phyloP scores from a whole-genome alignment of 2,797 vertebrate genomes.

The Peromyscus attwateri region DNA sequence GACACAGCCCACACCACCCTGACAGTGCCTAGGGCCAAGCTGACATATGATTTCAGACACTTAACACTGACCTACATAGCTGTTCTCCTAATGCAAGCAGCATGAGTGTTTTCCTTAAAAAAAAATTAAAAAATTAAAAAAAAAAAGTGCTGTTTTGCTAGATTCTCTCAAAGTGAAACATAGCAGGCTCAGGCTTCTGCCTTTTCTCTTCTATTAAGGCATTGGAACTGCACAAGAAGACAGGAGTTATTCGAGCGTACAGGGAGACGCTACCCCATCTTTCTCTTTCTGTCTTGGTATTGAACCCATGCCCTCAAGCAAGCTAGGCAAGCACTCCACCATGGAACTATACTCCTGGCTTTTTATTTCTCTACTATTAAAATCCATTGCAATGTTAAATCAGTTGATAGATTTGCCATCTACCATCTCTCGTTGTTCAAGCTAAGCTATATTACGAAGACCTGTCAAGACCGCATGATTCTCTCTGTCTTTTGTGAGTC shows the following conservation, averaged over 20 bases:
- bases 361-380: constrained; percentile 49
- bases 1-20: not conserved
- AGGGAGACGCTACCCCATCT: not conserved
- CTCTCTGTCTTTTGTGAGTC: not conserved
- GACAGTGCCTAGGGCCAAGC: constrained; percentile 17
- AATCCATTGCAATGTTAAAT: constrained; percentile 15
- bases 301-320: not conserved
- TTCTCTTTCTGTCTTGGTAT: not conserved
- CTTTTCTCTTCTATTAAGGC: constrained; percentile 29
- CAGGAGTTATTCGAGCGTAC: not conserved
- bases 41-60: constrained; percentile 77
- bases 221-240: not conserved
- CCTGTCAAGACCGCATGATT: not conserved
- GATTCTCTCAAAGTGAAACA: constrained; percentile 8
- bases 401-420: constrained; percentile 22
- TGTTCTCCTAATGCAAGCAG: constrained; percentile 33
- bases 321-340: not conserved
- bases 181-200: not conserved
- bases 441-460: not conserved
- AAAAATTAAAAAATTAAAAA: constrained; percentile 55
- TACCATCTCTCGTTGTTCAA: constrained; percentile 1
- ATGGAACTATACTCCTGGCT: not conserved
- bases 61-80: constrained; percentile 79
- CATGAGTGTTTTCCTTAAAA: constrained; percentile 68
- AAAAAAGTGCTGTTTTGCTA: constrained; percentile 51